Evolutionary conservation across 2,113 vertebrate species (phyloP).

Genomic region (Forbesichthys papilliferus): DNA sequence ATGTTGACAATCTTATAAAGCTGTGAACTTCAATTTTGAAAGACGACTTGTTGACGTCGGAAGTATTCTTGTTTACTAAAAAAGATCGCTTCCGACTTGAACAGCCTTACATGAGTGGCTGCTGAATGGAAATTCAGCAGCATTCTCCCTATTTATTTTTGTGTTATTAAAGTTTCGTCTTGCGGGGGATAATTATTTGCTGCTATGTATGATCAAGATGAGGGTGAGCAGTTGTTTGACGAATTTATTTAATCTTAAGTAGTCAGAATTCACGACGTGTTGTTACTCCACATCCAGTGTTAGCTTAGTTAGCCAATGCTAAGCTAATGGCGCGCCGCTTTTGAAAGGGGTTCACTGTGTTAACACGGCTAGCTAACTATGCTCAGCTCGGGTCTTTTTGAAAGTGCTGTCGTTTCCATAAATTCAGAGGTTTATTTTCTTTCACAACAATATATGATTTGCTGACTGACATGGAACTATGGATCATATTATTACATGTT

Average conservation of each 20-base stretch:
- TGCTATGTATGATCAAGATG: conserved; percentile 81
- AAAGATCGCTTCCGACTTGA: too few relatives aligned
- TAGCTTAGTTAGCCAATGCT: neutral
- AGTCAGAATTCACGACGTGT: neutral
- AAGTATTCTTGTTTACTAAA: neutral
- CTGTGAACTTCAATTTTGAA: neutral
- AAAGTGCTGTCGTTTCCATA: too few relatives aligned
- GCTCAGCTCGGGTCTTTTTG: too few relatives aligned
- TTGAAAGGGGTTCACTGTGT: neutral
- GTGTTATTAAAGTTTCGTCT: neutral
- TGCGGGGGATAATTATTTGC: neutral
- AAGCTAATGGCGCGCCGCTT: conserved; percentile 2
- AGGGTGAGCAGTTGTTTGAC: conserved; percentile 63
- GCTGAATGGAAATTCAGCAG: neutral
- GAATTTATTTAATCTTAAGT: neutral
- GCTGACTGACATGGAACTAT: too few relatives aligned
- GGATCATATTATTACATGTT: too few relatives aligned
- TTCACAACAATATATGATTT: too few relatives aligned
- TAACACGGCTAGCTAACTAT: neutral
- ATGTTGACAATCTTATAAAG: too few relatives aligned
- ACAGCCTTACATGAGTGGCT: too few relatives aligned
- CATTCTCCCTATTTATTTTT: neutral
- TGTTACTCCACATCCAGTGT: too few relatives aligned
- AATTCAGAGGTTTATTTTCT: too few relatives aligned
- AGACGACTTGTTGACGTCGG: neutral